phyloP scores from a whole-genome alignment of 2,113 vertebrate species.

The Gadus macrocephalus region DNA sequence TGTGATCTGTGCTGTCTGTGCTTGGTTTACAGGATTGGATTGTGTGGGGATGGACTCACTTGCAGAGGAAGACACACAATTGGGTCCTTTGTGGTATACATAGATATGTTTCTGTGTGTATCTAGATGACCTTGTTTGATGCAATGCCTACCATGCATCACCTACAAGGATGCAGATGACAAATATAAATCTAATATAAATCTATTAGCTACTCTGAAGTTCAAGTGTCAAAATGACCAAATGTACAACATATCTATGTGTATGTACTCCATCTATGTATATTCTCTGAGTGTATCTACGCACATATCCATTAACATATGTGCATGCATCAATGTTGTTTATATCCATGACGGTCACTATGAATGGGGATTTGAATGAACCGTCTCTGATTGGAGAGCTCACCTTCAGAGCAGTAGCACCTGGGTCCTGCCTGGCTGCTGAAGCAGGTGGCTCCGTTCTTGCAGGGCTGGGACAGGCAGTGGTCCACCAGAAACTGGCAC shows the following conservation, averaged over 20 bases:
- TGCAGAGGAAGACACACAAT: no score
- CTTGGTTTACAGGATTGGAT: background rate
- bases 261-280: background rate
- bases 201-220: background rate
- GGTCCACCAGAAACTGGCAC: conserved; percentile 88
- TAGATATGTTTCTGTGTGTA: conserved; percentile 1
- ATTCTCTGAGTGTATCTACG: background rate
- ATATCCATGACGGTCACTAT: no score
- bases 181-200: background rate
- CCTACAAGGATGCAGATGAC: background rate
- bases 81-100: no score
- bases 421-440: conserved; percentile 79
- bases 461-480: conserved; percentile 86
- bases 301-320: background rate
- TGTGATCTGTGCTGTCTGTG: no score
- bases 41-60: background rate
- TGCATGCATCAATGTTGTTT: no score
- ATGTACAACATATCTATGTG: background rate
- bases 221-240: no score
- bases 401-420: conserved; percentile 91
- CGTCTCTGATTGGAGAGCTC: conserved; percentile 17
- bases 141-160: no score
- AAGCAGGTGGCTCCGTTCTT: conserved; percentile 86
- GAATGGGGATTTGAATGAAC: no score
- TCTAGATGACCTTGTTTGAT: background rate